Base-by-base conservation (phyloP, 1,140 invertebrate species). In the Periplaneta americana region DNA sequence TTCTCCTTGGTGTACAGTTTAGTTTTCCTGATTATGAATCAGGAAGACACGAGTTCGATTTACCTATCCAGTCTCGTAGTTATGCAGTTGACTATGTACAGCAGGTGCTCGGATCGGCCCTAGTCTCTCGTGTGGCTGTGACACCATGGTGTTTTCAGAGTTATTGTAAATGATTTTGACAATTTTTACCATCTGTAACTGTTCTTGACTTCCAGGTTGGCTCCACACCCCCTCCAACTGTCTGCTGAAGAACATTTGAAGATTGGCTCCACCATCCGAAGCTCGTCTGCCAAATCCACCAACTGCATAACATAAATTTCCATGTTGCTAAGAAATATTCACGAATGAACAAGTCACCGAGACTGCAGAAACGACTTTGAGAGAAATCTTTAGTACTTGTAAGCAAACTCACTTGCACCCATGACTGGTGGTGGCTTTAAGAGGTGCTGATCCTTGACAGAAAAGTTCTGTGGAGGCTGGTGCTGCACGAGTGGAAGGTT, bases 191-290 rank as follows among this genome's bases (percentile, higher is more conserved):
- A 89, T 85, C 82, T 90, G 89, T 48, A 91, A 87, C 84, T 90
- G 89, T 87, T 92, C 91, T 85, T 92, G 90, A 84, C 92, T 94
- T 39, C 91, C 92, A 77, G 92, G 91, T 84, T 93, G 92, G 88
- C 91, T 93, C 87, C 89, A 90, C n/a, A 88, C 87, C 82, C 89
- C 87, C 83, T 91, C 90, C 83, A 91, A 86, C 85, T 91, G 87
- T 83, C 91, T 91, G 85, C 92, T 93, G 87, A 93, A 95, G 85
- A 92, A 94, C 85, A 94, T 93, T 83, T 96, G 94, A 48, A 98
- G 92, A 91, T 98, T 98, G 74, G 97, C 97, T 79, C 98, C 97
- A 84, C 98, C 98, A 90, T 99, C 98, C 10, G 97, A 98, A 77
- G 98, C 98, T 85, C 98, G 92, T 80, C 98, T 91, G 74, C 96